phyloP scores from a whole-genome alignment of 2,797 vertebrate species.

The Muscicapa comitata region DNA sequence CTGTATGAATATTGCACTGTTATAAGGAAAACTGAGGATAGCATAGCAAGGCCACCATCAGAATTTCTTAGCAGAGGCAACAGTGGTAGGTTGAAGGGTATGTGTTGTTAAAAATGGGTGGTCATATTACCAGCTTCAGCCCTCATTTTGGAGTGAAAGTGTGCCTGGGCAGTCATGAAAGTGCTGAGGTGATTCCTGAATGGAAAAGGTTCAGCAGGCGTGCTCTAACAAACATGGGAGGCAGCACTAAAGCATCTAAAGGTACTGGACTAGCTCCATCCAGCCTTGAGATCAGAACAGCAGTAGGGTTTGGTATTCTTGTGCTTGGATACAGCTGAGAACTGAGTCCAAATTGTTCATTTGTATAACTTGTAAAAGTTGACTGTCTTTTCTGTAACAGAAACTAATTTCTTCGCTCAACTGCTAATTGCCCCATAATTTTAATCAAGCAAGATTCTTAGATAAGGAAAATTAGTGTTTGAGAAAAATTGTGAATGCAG shows the following conservation, averaged over 20 bases:
- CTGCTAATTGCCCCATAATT: constrained; percentile 20
- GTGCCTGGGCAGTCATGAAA: background rate
- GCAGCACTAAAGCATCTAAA: background rate
- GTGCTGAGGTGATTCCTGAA: background rate
- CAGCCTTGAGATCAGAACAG: background rate
- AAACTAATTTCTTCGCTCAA: constrained; percentile 31
- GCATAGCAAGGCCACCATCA: background rate
- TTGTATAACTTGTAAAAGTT: background rate
- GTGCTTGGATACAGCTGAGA: background rate
- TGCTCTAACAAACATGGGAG: background rate
- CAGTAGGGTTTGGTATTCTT: background rate
- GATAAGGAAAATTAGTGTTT: constrained; percentile 27
- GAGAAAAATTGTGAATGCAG: constrained; percentile 12
- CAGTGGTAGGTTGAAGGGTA: background rate
- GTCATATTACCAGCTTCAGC: background rate
- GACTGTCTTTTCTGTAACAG: background rate
- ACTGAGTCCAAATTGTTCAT: background rate
- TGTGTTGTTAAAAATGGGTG: background rate
- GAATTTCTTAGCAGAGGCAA: background rate
- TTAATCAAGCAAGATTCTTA: constrained; percentile 19
- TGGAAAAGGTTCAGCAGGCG: background rate
- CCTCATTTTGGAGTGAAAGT: background rate
- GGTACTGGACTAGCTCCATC: background rate
- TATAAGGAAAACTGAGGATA: background rate
- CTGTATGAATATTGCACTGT: background rate